Conservation (phyloP, 2,888 invertebrate genomes). For the Drosophila barbarae region DNA sequence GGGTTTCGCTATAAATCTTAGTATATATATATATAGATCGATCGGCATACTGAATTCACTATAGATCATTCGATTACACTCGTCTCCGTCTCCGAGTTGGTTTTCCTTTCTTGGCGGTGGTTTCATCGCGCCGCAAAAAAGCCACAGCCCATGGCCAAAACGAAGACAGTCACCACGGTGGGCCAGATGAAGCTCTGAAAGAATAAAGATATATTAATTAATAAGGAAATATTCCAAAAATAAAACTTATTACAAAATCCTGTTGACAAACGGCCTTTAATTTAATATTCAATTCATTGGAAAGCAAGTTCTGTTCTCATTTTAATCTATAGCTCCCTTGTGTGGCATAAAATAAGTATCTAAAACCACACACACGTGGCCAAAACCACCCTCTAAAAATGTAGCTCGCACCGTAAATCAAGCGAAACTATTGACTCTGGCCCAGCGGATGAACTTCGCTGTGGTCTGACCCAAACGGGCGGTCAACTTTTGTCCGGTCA, state of each 20-base stretch:
- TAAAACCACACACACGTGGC: slow-evolving; percentile 45
- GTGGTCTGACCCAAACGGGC: slow-evolving; percentile 49
- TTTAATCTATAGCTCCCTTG: slow-evolving; percentile 35
- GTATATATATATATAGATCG: not conserved
- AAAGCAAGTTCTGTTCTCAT: not conserved
- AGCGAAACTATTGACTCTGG: slow-evolving; percentile 29
- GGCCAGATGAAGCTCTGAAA: slow-evolving; percentile 79
- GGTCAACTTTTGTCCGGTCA: slow-evolving; percentile 49
- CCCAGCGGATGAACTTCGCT: slow-evolving; percentile 23
- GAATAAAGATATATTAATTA: slow-evolving; percentile 8
- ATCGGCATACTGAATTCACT: slow-evolving; percentile 50
- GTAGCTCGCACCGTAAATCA: slow-evolving; percentile 42
- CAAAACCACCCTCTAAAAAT: slow-evolving; percentile 23
- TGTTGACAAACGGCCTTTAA: not conserved
- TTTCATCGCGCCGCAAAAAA: slow-evolving; percentile 80
- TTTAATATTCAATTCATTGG: slow-evolving; percentile 1
- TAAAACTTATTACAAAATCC: not conserved
- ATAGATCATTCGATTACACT: slow-evolving; percentile 46
- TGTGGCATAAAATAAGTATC: slow-evolving; percentile 45
- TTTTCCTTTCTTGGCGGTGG: not conserved
- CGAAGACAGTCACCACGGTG: slow-evolving; percentile 79
- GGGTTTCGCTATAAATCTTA: slow-evolving; percentile 12
- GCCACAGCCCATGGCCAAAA: slow-evolving; percentile 80
- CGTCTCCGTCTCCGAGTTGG: not conserved
- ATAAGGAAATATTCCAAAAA: too few relatives aligned